These are phyloP conservation scores for Leucophora obtusa DNA, from an alignment of 2,888 invertebrate species.

Conservation along the genomic window DNA sequence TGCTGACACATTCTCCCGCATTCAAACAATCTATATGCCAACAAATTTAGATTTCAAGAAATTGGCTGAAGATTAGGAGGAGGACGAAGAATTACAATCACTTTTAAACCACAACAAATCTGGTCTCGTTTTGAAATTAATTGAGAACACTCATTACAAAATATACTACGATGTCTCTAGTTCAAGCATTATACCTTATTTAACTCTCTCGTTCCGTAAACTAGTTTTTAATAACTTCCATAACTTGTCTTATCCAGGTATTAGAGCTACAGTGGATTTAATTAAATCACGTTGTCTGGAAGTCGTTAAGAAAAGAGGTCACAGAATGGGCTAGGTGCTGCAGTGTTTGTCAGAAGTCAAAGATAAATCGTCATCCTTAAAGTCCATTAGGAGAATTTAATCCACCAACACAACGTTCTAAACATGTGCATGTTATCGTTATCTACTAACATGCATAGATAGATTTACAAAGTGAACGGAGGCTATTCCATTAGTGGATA, in stretches of 20 bases:
- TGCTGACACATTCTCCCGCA: no score
- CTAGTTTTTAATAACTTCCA: slow-evolving; percentile 26
- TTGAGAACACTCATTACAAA: no score
- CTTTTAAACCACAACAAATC: no score
- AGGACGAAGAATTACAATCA: no score
- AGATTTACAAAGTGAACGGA: slow-evolving; percentile 1
- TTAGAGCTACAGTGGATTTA: slow-evolving; percentile 21
- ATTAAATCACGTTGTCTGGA: slow-evolving; percentile 37
- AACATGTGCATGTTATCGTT: slow-evolving; percentile 31
- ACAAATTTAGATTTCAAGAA: slow-evolving; percentile 15
- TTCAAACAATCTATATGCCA: slow-evolving; percentile 15
- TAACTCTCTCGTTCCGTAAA: neutral
- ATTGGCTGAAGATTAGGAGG: slow-evolving; percentile 5
- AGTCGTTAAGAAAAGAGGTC: slow-evolving; percentile 22
- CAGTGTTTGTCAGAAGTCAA: slow-evolving; percentile 14
- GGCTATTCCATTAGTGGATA: slow-evolving; percentile 18
- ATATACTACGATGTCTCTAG: no score
- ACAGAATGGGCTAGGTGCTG: slow-evolving; percentile 37
- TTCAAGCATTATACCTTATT: no score
- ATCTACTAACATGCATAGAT: slow-evolving; percentile 12
- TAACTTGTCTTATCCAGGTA: slow-evolving; percentile 34
- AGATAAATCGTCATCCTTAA: slow-evolving; percentile 35
- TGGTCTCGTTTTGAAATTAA: no score
- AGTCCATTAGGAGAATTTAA: neutral
- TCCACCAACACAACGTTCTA: slow-evolving; percentile 30